Percentiles rank a stretch among this genome's conserved stretches.
These are phyloP conservation scores for Pleuronectes platessa DNA, from an alignment of 2,113 vertebrate species.

Conservation along the genomic window DNA sequence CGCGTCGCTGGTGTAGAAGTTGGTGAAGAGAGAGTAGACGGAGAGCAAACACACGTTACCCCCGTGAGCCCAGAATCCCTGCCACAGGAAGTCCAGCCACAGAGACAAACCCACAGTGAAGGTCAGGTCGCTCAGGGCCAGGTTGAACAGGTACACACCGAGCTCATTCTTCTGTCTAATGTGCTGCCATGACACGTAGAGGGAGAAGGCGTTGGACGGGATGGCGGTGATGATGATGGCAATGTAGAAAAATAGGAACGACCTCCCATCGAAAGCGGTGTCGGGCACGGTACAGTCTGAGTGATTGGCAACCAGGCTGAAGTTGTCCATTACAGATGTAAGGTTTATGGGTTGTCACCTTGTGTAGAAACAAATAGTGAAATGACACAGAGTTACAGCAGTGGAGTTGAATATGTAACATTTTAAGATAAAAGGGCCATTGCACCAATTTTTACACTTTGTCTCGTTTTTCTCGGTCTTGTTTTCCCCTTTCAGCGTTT, in stretches of 20 bases:
- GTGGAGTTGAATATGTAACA: neutral
- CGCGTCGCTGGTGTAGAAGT: conserved; percentile 88
- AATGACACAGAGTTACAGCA: neutral
- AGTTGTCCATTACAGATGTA: conserved; percentile 48
- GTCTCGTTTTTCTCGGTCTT: no score
- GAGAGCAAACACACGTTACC: conserved; percentile 67
- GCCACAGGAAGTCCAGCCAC: conserved; percentile 86
- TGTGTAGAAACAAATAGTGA: conserved; percentile 18
- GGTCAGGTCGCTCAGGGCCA: conserved; percentile 88
- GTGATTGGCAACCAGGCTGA: conserved; percentile 49
- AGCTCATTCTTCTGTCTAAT: conserved; percentile 87
- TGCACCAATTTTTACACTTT: no score
- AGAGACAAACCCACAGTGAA: conserved; percentile 83
- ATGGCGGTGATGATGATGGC: conserved; percentile 82
- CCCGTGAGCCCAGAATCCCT: conserved; percentile 82
- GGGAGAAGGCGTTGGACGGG: conserved; percentile 85
- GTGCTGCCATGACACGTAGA: conserved; percentile 86
- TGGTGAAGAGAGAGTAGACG: conserved; percentile 83
- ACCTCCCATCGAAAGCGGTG: neutral
- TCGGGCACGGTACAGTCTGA: conserved; percentile 72
- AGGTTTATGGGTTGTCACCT: conserved; percentile 9
- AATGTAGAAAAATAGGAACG: conserved; percentile 84
- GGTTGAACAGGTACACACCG: conserved; percentile 88
- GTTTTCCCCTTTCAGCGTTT: no score
- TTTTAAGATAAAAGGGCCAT: neutral